Base-by-base conservation (phyloP, 2,888 invertebrate species). In the Yponomeuta malinellus region DNA sequence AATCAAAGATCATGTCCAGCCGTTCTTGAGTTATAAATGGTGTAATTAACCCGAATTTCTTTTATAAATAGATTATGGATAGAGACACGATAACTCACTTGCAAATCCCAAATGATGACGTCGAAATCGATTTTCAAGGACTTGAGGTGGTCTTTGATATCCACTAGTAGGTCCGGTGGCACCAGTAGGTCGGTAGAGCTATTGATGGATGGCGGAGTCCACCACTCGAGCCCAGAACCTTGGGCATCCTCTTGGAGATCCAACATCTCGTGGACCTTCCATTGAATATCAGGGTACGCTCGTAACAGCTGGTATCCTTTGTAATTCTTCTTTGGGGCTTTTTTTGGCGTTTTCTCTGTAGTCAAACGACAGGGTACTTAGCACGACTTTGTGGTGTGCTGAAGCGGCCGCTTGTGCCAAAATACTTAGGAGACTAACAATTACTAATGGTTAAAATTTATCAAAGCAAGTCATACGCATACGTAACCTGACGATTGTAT, bases 141-240 rank as follows among this genome's bases (percentile, higher is more conserved):
- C 72, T 93, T 93, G 5, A 96, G 86, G 78, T 93, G 93, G 65
- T 93, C 93, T 77, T 93, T 94, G 4, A 95, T 87, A 71, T 94
- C 94, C 3, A 80, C 81, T 2, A 94, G 85, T 71, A 95, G 89
- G 73, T 94, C 93, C 1, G 96, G 96, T 0, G 96, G 94, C 12
- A 97, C 94, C 69, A 97, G 93, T 5, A 97, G 88, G 79, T 97
- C 97, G 0, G 95, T 94, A 6, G 95, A 90, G 6, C 93, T 86
- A 71, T 92, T 92, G 6, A 92, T 78, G 0, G 92, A 87, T 0
- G 93, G 93, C 31, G 83, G 73, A 0, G 92, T 88, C 93, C 93
- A 93, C 93, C 93, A 93, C 89, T 89, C 91, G 10, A 93, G 69
- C 0, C 90, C 93, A 0, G 92, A 92, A 0, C 90, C 92, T 68